phyloP scores from a whole-genome alignment of 2,888 invertebrate genomes.

The Cyrtodaria siliqua region DNA sequence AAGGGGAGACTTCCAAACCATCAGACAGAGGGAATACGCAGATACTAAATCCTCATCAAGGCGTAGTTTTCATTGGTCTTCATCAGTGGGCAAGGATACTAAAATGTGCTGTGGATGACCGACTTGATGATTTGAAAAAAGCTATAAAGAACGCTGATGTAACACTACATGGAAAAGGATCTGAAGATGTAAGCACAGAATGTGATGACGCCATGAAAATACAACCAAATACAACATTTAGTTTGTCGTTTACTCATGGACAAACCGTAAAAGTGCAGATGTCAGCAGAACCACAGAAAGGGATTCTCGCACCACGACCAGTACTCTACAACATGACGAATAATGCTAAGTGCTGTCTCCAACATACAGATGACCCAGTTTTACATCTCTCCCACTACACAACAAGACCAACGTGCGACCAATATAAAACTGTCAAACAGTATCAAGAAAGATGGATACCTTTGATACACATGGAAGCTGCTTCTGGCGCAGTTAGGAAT shows the following conservation, averaged over 20 bases:
- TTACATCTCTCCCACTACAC: constrained; percentile 59
- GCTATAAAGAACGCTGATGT: neutral
- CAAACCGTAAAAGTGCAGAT: constrained; percentile 64
- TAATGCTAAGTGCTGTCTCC: constrained; percentile 65
- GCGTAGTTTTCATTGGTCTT: constrained; percentile 5
- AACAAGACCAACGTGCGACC: constrained; percentile 44
- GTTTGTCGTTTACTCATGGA: constrained; percentile 56
- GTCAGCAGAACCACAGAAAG: constrained; percentile 56
- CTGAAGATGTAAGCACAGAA: constrained; percentile 55
- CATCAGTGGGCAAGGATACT: constrained; percentile 29
- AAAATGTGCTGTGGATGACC: constrained; percentile 12
- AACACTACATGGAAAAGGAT: constrained; percentile 1
- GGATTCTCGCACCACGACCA: constrained; percentile 58
- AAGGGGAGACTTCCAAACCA: neutral
- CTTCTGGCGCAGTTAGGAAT: constrained; percentile 52
- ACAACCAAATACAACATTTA: constrained; percentile 59
- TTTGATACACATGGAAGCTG: constrained; percentile 73
- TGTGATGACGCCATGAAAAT: constrained; percentile 22
- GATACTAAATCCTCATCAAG: constrained; percentile 5
- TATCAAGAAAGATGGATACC: constrained; percentile 70
- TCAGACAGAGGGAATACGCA: constrained; percentile 7
- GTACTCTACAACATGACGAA: constrained; percentile 65
- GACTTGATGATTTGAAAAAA: constrained; percentile 16
- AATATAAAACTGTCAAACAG: constrained; percentile 29
- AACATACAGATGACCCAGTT: constrained; percentile 67